A percentile compares a stretch with the other conserved stretches of the same genome.
phyloP scores from a whole-genome alignment of 2,888 invertebrate species.

The Bimastos eiseni region DNA sequence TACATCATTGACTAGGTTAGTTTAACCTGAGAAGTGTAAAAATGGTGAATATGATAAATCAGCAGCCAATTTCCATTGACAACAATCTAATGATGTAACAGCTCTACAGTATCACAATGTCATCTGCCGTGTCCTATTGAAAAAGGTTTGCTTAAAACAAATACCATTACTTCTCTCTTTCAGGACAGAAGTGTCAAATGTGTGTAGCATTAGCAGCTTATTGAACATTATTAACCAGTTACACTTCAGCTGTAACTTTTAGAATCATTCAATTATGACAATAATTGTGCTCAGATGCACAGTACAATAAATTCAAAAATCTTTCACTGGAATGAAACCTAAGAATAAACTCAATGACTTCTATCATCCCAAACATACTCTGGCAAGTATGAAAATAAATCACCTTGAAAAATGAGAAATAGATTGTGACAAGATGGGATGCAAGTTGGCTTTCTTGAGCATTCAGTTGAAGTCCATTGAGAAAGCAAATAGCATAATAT shows the following conservation, averaged over 20 bases:
- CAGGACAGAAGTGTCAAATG: neutral
- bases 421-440: conserved; percentile 81
- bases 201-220: neutral
- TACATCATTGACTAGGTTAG: too few relatives aligned
- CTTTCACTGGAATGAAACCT: neutral
- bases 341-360: neutral
- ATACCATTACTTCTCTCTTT: neutral
- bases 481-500: conserved; percentile 83
- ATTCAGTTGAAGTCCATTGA: conserved; percentile 78
- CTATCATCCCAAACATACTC: neutral
- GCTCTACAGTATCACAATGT: neutral
- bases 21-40: neutral
- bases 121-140: neutral
- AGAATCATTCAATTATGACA: neutral
- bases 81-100: neutral
- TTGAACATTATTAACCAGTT: neutral
- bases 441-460: conserved; percentile 76
- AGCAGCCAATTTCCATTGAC: neutral
- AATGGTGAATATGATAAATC: neutral
- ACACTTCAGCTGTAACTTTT: neutral
- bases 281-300: neutral
- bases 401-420: conserved; percentile 93
- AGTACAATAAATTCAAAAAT: neutral
- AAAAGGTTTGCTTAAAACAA: neutral
- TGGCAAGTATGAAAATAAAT: neutral